Evolutionary conservation across 2,113 vertebrate genomes (phyloP).

Genomic region (Marmota flaviventris): DNA sequence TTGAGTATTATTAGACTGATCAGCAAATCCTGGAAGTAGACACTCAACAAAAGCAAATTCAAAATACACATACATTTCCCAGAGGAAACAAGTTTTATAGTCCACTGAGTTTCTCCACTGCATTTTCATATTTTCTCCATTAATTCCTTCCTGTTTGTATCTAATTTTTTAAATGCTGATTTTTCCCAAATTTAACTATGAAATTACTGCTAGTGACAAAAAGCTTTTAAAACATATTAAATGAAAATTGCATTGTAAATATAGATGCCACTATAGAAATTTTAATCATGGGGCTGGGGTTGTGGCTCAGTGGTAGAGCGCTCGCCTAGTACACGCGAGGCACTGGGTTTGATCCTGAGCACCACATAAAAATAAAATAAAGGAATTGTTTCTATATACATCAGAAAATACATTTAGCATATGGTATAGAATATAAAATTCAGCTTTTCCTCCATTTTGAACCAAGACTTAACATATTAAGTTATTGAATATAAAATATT

Average conservation of each 20-base stretch:
- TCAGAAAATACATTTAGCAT: not conserved
- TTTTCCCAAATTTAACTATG: constrained; percentile 50
- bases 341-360: no score
- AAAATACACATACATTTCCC: not conserved
- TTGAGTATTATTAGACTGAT: constrained; percentile 25
- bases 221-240: constrained; percentile 7
- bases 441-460: not conserved
- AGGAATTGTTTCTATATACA: not conserved
- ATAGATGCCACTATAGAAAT: not conserved
- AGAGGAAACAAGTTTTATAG: not conserved
- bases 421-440: not conserved
- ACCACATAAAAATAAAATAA: no score
- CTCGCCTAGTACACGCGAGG: no score
- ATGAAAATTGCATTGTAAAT: constrained; percentile 39
- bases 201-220: constrained; percentile 21
- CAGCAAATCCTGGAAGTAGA: not conserved
- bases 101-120: not conserved
- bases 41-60: not conserved
- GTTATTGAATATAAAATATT: not conserved
- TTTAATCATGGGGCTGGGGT: no score
- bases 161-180: not conserved
- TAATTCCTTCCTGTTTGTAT: constrained; percentile 15
- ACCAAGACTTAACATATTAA: not conserved
- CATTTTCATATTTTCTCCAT: not conserved
- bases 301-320: no score